A percentile compares a stretch with the other conserved stretches of the same genome.
These are phyloP conservation scores for Himantopus leucocephalus DNA, from an alignment of 2,113 vertebrate species.

Conservation along the genomic window DNA sequence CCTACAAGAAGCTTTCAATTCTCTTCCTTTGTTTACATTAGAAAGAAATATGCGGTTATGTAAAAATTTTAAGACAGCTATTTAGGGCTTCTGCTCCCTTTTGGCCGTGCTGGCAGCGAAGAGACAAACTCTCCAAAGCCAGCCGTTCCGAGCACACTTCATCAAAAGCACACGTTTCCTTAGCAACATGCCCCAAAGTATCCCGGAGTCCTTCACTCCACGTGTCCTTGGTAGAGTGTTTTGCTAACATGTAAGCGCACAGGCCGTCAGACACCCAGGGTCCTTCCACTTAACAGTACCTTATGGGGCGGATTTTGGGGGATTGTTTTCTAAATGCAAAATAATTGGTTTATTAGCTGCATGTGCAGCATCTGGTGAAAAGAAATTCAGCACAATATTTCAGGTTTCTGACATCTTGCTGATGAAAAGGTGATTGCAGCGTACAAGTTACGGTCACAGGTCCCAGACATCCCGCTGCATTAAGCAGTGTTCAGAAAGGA, in stretches of 20 bases:
- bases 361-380: not conserved
- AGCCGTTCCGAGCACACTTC: not conserved
- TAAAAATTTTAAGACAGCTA: not conserved
- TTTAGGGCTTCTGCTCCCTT: not conserved
- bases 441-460: not conserved
- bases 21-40: not conserved
- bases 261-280: accelerated
- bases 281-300: not conserved
- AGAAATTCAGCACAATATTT: not conserved
- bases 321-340: not conserved
- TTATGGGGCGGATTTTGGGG: not conserved
- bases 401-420: not conserved
- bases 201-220: not conserved
- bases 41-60: not conserved
- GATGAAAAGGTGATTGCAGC: not conserved
- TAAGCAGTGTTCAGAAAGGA: not conserved
- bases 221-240: not conserved
- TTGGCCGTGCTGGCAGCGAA: not conserved
- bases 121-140: not conserved
- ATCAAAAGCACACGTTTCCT: not conserved
- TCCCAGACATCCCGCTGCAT: not conserved
- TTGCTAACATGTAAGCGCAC: not conserved
- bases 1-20: not conserved
- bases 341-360: not conserved
- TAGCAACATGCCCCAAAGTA: not conserved